phyloP scores from a whole-genome alignment of 2,888 invertebrate species.

The Diaperis boleti region DNA sequence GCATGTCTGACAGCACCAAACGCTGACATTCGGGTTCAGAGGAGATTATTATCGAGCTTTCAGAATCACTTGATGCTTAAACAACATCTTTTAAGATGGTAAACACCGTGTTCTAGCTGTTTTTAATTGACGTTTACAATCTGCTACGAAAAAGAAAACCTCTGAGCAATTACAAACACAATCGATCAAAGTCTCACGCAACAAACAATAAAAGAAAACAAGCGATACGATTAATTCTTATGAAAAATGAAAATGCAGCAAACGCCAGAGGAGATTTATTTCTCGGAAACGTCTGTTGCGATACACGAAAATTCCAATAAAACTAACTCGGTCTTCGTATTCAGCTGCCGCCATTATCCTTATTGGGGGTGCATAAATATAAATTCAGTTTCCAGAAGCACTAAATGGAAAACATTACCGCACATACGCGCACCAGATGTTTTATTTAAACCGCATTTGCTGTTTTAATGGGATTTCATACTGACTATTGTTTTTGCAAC shows the following conservation, averaged over 20 bases:
- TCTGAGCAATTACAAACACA: no score
- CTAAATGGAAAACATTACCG: slow-evolving; percentile 3
- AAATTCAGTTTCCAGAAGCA: background rate
- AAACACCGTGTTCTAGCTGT: no score
- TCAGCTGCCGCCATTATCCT: background rate
- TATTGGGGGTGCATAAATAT: background rate
- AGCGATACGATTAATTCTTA: slow-evolving; percentile 3
- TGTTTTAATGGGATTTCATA: background rate
- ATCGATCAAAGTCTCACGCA: background rate
- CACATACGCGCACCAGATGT: slow-evolving; percentile 6
- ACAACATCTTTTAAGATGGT: no score
- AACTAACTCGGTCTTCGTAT: slow-evolving; percentile 3
- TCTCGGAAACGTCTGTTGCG: background rate
- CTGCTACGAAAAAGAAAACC: no score
- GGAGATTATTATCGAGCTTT: no score
- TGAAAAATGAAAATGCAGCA: slow-evolving; percentile 9
- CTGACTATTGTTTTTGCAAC: background rate
- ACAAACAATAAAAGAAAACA: slow-evolving; percentile 1
- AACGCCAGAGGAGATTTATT: background rate
- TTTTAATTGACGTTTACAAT: no score
- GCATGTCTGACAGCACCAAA: no score
- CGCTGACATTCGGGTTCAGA: no score
- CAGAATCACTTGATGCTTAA: no score
- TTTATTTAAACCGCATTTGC: background rate
- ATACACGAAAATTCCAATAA: background rate